A percentile compares a stretch with the other conserved stretches of the same genome.
phyloP scores from a whole-genome alignment of 2,113 vertebrate genomes.

The Gnathonemus echidnorhynchus region DNA sequence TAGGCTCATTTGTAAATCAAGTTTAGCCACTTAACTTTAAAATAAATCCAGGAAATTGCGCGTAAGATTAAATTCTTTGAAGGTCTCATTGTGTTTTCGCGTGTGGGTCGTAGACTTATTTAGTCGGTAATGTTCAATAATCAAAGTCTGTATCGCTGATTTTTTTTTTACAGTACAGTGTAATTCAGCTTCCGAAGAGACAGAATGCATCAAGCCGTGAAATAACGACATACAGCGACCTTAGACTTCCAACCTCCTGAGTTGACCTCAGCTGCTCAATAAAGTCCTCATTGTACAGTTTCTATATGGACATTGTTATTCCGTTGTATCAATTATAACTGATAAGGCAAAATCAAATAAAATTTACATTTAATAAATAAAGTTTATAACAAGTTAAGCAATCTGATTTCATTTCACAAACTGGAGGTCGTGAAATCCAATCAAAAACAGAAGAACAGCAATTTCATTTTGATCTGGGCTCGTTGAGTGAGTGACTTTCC shows the following conservation, averaged over 20 bases:
- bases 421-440: background rate
- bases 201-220: background rate
- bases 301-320: background rate
- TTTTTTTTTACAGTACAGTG: slow-evolving; percentile 8
- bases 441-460: background rate
- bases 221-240: background rate
- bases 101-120: background rate
- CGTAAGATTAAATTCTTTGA: background rate
- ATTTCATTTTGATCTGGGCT: background rate
- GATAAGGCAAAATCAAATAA: background rate
- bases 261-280: background rate
- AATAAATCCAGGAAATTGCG: background rate
- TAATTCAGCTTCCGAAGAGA: background rate
- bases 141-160: background rate
- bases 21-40: background rate
- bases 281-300: background rate
- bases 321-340: background rate
- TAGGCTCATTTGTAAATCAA: background rate
- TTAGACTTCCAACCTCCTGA: background rate
- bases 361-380: background rate
- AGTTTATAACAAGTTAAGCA: background rate
- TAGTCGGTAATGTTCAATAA: background rate
- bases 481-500: background rate
- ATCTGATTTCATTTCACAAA: background rate
- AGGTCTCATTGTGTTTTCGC: background rate